phyloP scores from a whole-genome alignment of 2,888 invertebrate species.

The Aleiodes alternator region DNA sequence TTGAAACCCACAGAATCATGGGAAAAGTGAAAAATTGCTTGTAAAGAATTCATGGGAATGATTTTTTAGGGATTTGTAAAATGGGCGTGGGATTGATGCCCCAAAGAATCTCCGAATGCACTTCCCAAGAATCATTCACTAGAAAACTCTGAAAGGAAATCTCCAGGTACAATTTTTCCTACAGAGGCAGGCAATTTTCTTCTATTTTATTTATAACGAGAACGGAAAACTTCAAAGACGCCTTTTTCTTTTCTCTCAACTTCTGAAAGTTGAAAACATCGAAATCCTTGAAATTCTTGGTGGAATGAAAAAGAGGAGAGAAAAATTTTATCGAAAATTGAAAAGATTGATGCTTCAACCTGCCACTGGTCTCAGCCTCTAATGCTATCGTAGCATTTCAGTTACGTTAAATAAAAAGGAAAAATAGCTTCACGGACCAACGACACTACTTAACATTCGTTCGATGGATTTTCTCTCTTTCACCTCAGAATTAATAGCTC shows the following conservation, averaged over 20 bases:
- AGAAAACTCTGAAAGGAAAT: constrained; percentile 3
- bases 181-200: not conserved
- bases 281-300: not conserved
- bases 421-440: constrained; percentile 31
- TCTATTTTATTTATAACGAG: constrained; percentile 22
- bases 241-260: not conserved
- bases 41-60: not conserved
- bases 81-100: constrained; percentile 20
- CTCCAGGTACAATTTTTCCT: constrained; percentile 5
- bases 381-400: not conserved
- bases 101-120: not conserved
- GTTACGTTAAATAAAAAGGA: not conserved
- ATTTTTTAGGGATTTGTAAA: constrained; percentile 7
- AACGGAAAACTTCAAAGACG: constrained; percentile 18
- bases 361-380: constrained; percentile 29
- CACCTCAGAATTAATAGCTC: constrained; percentile 35
- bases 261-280: too few relatives aligned
- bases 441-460: constrained; percentile 39
- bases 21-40: not conserved
- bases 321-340: constrained; percentile 18
- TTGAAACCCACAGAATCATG: not conserved
- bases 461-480: constrained; percentile 21
- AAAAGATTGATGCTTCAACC: constrained; percentile 37
- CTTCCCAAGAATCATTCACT: constrained; percentile 18
- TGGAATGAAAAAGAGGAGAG: not conserved